phyloP scores from a whole-genome alignment of 2,888 invertebrate genomes.

The Acronicta leporina region DNA sequence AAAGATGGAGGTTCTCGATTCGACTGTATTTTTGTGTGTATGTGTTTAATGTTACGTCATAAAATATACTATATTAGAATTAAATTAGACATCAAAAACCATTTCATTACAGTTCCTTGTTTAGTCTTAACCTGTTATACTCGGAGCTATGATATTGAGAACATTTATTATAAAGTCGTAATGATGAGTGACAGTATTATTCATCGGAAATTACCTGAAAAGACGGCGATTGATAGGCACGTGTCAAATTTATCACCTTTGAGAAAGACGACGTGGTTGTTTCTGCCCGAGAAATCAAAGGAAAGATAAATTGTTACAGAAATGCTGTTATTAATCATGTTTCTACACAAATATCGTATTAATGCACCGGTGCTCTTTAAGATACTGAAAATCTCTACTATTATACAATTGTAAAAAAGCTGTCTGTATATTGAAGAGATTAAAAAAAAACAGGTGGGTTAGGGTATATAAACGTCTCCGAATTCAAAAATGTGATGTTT shows the following conservation, averaged over 20 bases:
- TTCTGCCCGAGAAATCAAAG: slow-evolving; percentile 41
- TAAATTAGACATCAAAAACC: neutral
- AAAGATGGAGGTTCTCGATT: no score
- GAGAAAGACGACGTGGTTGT: slow-evolving; percentile 25
- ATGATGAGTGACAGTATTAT: slow-evolving; percentile 65
- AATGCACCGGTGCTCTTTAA: neutral
- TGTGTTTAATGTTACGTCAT: no score
- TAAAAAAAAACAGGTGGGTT: no score
- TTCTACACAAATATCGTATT: slow-evolving; percentile 2
- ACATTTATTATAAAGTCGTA: slow-evolving; percentile 54
- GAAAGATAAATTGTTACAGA: slow-evolving; percentile 41
- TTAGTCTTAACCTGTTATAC: slow-evolving; percentile 3
- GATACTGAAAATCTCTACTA: neutral
- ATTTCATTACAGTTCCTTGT: neutral
- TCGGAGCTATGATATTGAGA: slow-evolving; percentile 1
- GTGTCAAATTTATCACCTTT: slow-evolving; percentile 66
- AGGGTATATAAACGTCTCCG: no score
- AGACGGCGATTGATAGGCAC: slow-evolving; percentile 62
- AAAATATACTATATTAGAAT: neutral
- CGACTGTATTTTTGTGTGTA: no score
- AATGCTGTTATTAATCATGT: slow-evolving; percentile 25
- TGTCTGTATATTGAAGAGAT: no score
- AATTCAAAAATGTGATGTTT: no score
- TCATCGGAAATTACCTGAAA: slow-evolving; percentile 62
- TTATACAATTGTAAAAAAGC: no score